Conservation (phyloP, 2,888 invertebrate genomes). For the Agrochola lychnidis region DNA sequence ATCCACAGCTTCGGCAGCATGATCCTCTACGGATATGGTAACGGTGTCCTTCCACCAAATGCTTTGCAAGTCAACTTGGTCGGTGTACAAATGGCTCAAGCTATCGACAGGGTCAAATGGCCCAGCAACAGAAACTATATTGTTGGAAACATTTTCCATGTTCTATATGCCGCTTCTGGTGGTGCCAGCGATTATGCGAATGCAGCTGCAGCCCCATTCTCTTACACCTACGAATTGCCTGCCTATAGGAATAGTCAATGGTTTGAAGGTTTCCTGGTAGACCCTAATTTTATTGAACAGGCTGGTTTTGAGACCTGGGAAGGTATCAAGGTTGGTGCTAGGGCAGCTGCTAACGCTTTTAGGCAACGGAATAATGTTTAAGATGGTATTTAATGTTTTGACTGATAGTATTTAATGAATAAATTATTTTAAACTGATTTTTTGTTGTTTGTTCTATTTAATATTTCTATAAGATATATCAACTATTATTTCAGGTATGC, state of each 20-base stretch:
- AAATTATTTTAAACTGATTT: slow-evolving; percentile 10
- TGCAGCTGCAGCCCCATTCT: slow-evolving; percentile 85
- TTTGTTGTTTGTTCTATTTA: not conserved
- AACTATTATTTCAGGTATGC: no score
- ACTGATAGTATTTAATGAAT: slow-evolving; percentile 51
- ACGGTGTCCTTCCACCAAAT: slow-evolving; percentile 86
- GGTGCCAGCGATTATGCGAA: slow-evolving; percentile 92
- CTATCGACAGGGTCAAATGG: slow-evolving; percentile 87
- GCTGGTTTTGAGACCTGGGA: slow-evolving; percentile 91
- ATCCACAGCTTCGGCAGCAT: slow-evolving; percentile 94
- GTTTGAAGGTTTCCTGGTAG: slow-evolving; percentile 89
- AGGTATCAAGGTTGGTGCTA: slow-evolving; percentile 89
- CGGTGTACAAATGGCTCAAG: slow-evolving; percentile 83
- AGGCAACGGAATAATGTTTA: slow-evolving; percentile 29
- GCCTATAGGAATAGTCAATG: slow-evolving; percentile 80
- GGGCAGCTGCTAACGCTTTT: slow-evolving; percentile 85
- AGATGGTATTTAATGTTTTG: not conserved
- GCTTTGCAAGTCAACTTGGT: slow-evolving; percentile 80
- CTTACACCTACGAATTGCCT: slow-evolving; percentile 92
- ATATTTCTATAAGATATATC: not conserved
- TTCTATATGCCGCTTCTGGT: slow-evolving; percentile 91
- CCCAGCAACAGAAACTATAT: slow-evolving; percentile 82
- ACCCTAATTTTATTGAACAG: slow-evolving; percentile 87
- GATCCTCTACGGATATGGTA: slow-evolving; percentile 84
- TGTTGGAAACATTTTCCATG: slow-evolving; percentile 87